Conservation (phyloP, 2,888 invertebrate species). For the Scaptomyza flava region DNA sequence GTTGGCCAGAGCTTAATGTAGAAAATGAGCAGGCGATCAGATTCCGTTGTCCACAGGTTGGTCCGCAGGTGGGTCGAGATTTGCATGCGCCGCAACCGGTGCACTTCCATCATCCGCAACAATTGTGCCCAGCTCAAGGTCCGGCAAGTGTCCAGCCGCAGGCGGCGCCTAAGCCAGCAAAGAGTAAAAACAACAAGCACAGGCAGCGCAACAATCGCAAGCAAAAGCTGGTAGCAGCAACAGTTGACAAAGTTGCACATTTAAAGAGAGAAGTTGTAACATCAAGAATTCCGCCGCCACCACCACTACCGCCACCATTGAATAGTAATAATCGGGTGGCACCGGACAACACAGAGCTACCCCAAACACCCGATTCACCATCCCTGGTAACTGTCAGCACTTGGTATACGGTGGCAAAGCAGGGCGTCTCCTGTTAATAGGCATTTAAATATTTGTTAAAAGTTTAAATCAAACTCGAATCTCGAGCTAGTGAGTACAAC, state of each 20-base stretch:
- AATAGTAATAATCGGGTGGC: constrained; percentile 9
- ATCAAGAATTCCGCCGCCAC: constrained; percentile 18
- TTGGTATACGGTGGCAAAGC: constrained; percentile 85
- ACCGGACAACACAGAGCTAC: constrained; percentile 23
- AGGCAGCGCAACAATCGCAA: constrained; percentile 30
- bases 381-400: constrained; percentile 84
- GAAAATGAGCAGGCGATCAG: constrained; percentile 82
- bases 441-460: constrained; percentile 22
- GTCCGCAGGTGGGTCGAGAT: constrained; percentile 79
- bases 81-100: constrained; percentile 73
- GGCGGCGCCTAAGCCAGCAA: constrained; percentile 34
- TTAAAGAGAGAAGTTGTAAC: constrained; percentile 4
- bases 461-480: constrained; percentile 5
- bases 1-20: constrained; percentile 71
- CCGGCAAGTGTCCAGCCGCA: constrained; percentile 30
- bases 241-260: constrained; percentile 17
- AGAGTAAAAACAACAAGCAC: constrained; percentile 33
- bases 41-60: constrained; percentile 83
- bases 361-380: constrained; percentile 82
- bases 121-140: constrained; percentile 53
- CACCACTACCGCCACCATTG: constrained; percentile 15
- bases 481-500: constrained; percentile 36
- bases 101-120: constrained; percentile 82
- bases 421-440: constrained; percentile 84
- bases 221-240: constrained; percentile 19